Conservation (phyloP, 2,888 invertebrate species). For the Pheosia tremula region DNA sequence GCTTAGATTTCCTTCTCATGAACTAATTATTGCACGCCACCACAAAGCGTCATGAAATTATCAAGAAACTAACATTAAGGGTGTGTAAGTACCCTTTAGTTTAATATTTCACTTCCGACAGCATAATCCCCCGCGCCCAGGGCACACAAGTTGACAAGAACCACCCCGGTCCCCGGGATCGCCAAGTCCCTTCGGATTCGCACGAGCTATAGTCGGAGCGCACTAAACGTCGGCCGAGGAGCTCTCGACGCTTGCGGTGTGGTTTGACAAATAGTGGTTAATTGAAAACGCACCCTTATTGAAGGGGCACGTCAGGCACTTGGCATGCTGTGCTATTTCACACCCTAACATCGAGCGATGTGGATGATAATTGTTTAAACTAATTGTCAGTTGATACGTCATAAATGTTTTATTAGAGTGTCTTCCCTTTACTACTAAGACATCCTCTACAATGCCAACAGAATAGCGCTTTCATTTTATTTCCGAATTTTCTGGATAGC, state of each 20-base stretch:
- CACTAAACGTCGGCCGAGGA: conserved; percentile 56
- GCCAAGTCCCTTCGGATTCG: conserved; percentile 40
- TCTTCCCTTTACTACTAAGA: no score
- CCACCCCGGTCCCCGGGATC: conserved; percentile 15
- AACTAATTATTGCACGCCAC: no score
- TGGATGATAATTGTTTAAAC: no score
- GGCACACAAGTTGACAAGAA: conserved; percentile 32
- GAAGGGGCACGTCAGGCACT: conserved; percentile 39
- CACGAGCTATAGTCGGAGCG: conserved; percentile 19
- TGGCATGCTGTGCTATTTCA: no score
- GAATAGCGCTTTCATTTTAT: no score
- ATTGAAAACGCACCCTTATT: conserved; percentile 66
- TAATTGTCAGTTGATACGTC: no score
- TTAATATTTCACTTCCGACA: conserved; percentile 3
- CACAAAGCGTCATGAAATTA: not conserved
- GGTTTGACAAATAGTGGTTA: conserved; percentile 72
- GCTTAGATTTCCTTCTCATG: no score
- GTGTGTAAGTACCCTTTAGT: conserved; percentile 2
- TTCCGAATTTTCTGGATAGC: no score
- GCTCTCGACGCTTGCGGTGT: conserved; percentile 46
- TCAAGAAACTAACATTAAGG: not conserved
- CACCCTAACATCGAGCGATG: no score
- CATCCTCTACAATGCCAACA: no score
- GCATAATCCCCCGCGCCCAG: not conserved
- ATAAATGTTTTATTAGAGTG: no score